These are phyloP conservation scores for Sprattus sprattus DNA, from an alignment of 2,113 vertebrate species.

Conservation along the genomic window DNA sequence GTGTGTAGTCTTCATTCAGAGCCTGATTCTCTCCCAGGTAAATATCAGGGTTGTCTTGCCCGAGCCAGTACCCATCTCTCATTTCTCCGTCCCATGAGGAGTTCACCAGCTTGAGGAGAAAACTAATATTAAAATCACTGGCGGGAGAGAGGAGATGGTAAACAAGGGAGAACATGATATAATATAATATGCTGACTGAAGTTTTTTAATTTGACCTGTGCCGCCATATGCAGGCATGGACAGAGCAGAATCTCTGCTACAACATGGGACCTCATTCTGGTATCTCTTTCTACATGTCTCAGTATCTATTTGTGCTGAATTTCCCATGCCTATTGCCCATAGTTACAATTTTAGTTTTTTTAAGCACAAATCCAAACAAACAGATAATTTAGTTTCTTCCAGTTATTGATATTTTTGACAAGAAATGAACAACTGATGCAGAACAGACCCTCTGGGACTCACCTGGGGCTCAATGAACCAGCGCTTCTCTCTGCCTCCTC, in stretches of 20 bases:
- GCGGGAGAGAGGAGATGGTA: not conserved
- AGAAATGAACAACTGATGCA: too few species aligned
- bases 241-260: not conserved
- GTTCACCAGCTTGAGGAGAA: conserved; percentile 60
- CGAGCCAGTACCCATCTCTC: conserved; percentile 67
- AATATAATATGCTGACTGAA: not conserved
- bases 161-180: not conserved
- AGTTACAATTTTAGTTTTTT: not conserved
- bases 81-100: conserved; percentile 64
- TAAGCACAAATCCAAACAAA: not conserved
- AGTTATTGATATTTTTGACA: too few species aligned
- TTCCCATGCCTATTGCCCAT: not conserved
- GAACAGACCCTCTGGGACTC: not conserved
- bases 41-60: conserved; percentile 60
- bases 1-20: conserved; percentile 68
- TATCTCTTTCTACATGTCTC: too few species aligned
- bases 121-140: not conserved
- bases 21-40: conserved; percentile 69
- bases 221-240: not conserved
- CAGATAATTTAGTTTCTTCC: too few species aligned
- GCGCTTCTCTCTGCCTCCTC: conserved; percentile 65
- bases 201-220: not conserved
- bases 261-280: too few species aligned
- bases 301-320: too few species aligned
- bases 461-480: conserved; percentile 78